Conservation (phyloP, 2,888 invertebrate species). For the Mellilla xanthometata region DNA sequence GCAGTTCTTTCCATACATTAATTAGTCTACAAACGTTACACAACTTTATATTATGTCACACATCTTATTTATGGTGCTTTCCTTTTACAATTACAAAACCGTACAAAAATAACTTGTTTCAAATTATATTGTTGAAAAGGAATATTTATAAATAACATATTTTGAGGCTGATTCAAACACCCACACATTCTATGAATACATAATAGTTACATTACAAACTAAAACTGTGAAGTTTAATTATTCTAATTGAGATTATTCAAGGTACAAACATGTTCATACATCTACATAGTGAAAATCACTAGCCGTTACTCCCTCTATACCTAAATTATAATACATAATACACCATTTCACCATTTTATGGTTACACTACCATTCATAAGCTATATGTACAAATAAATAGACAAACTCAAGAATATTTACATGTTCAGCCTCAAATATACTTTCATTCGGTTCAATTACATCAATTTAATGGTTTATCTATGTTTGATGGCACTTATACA, state of each 20-base stretch:
- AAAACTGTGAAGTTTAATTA: slow-evolving; percentile 33
- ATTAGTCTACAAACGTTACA: slow-evolving; percentile 65
- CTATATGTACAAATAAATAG: slow-evolving; percentile 34
- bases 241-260: slow-evolving; percentile 75
- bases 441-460: slow-evolving; percentile 18
- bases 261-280: slow-evolving; percentile 54
- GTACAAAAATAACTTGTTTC: slow-evolving; percentile 60
- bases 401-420: slow-evolving; percentile 33
- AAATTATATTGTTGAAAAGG: slow-evolving; percentile 39
- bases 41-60: slow-evolving; percentile 73
- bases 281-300: slow-evolving; percentile 60
- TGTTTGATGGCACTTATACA: slow-evolving; percentile 49
- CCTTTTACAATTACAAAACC: slow-evolving; percentile 49
- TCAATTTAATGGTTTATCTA: slow-evolving; percentile 13
- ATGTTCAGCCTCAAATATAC: slow-evolving; percentile 30
- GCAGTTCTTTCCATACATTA: slow-evolving; percentile 74
- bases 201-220: slow-evolving; percentile 20
- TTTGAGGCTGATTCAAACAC: slow-evolving; percentile 42
- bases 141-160: slow-evolving; percentile 35
- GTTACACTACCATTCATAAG: slow-evolving; percentile 40
- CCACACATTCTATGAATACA: slow-evolving; percentile 27
- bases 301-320: slow-evolving; percentile 45
- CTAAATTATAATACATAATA: slow-evolving; percentile 30
- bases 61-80: slow-evolving; percentile 63
- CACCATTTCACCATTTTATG: slow-evolving; percentile 59